Evolutionary conservation across 2,113 vertebrate genomes (phyloP).

Genomic region (Platysteira castanea): DNA sequence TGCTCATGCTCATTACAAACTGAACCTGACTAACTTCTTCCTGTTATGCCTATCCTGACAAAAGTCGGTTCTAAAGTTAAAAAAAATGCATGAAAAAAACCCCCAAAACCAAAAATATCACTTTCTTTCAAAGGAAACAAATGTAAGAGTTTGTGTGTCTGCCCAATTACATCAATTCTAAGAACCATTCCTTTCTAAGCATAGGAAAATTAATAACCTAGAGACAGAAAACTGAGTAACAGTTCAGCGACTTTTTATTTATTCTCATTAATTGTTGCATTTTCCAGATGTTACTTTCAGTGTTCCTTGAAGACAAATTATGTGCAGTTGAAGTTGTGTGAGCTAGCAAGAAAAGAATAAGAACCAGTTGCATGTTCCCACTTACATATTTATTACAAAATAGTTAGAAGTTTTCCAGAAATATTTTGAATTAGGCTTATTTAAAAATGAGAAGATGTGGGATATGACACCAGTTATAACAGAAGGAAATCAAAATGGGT

Average conservation of each 20-base stretch:
- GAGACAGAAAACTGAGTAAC: not conserved
- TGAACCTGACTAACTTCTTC: not conserved
- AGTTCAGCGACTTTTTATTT: not conserved
- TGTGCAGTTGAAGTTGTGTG: not conserved
- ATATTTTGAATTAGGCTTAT: not conserved
- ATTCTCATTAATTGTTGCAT: constrained; percentile 15
- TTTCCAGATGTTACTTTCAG: constrained; percentile 22
- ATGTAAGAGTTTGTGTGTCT: not conserved
- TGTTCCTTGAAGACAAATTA: not conserved
- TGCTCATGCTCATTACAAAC: not conserved
- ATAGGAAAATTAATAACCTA: not conserved
- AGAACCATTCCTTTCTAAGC: not conserved
- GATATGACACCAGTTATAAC: not conserved
- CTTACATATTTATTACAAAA: not conserved
- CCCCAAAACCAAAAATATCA: not conserved
- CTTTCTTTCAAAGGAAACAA: not conserved
- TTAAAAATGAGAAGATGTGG: not conserved
- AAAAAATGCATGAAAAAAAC: not conserved
- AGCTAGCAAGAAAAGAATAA: not conserved
- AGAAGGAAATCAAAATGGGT: not conserved
- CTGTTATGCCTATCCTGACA: not conserved
- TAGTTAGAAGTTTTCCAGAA: not conserved
- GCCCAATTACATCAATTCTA: not conserved
- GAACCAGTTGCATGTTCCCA: not conserved
- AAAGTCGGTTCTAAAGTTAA: not conserved